These are phyloP conservation scores for Botrylloides violaceus DNA, from an alignment of 23 tunicate species.

Conservation along the genomic window DNA sequence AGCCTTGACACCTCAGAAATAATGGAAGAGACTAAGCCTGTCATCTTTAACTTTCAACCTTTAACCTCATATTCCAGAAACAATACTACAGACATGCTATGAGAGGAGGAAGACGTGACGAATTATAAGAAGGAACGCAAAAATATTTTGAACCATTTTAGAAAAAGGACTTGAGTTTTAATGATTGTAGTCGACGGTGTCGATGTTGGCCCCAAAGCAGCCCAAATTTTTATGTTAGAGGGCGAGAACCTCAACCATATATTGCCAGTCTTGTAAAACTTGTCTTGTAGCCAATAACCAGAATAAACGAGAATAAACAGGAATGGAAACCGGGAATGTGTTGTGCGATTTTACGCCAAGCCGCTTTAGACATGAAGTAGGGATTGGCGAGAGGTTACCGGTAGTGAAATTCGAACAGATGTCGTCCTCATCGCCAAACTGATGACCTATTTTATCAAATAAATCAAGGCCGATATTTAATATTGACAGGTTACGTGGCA, in stretches of 20 bases:
- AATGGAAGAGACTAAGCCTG: too few relatives aligned
- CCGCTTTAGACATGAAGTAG: too few relatives aligned
- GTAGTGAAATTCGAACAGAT: too few relatives aligned
- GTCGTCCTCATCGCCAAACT: too few relatives aligned
- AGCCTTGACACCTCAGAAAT: too few relatives aligned
- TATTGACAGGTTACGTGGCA: too few relatives aligned
- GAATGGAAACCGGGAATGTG: not conserved
- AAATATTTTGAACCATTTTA: not conserved
- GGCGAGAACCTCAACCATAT: not conserved
- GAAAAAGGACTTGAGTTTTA: not conserved
- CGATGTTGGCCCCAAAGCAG: not conserved
- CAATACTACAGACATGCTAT: constrained; percentile 66
- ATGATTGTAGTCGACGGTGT: not conserved
- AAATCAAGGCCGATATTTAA: too few relatives aligned
- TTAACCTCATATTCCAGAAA: constrained; percentile 38
- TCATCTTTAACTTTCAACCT: too few relatives aligned
- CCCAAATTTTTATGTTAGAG: not conserved
- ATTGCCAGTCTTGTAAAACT: not conserved
- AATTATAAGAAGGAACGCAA: constrained; percentile 42
- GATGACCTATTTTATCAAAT: too few relatives aligned
- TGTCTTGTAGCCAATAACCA: not conserved
- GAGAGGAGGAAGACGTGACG: constrained; percentile 40
- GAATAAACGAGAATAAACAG: not conserved
- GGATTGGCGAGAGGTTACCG: too few relatives aligned
- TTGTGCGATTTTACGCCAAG: too few relatives aligned